Conservation (phyloP, 2,797 vertebrate genomes). For the Pangasius macronema region DNA sequence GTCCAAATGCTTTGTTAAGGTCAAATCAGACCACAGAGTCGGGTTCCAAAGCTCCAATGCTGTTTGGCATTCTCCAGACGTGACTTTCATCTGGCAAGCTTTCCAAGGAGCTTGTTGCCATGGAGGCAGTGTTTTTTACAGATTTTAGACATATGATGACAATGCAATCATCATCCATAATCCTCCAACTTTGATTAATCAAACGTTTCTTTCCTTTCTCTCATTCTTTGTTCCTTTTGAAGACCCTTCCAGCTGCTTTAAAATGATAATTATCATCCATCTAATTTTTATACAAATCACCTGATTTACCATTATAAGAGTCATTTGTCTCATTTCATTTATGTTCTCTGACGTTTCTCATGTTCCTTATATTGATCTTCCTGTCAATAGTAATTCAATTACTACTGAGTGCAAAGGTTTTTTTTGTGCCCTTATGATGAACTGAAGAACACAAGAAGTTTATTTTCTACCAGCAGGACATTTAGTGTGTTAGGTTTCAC, state of each 20-base stretch:
- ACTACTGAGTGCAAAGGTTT: neutral
- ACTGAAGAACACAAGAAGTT: neutral
- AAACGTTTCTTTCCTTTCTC: neutral
- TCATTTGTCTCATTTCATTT: neutral
- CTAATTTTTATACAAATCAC: neutral
- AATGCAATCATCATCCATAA: neutral
- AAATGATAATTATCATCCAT: neutral
- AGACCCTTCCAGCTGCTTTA: neutral
- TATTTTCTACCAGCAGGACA: neutral
- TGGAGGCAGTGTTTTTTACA: neutral
- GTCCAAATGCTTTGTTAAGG: neutral
- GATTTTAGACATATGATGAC: neutral
- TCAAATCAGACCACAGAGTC: neutral
- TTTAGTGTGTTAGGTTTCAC: neutral
- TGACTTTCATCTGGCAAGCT: neutral
- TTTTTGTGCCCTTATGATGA: neutral
- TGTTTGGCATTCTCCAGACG: neutral
- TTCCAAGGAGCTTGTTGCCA: slow-evolving; percentile 7
- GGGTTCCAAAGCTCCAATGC: neutral
- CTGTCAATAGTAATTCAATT: neutral
- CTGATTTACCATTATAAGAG: neutral
- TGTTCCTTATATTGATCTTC: neutral
- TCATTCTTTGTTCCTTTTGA: neutral
- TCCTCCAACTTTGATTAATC: neutral
- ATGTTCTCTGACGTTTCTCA: neutral